Evolutionary conservation across 2,888 invertebrate genomes (phyloP), one percentile per base, ranked within the genome.

Genomic region (Sinopyrophorus schimmeli): DNA sequence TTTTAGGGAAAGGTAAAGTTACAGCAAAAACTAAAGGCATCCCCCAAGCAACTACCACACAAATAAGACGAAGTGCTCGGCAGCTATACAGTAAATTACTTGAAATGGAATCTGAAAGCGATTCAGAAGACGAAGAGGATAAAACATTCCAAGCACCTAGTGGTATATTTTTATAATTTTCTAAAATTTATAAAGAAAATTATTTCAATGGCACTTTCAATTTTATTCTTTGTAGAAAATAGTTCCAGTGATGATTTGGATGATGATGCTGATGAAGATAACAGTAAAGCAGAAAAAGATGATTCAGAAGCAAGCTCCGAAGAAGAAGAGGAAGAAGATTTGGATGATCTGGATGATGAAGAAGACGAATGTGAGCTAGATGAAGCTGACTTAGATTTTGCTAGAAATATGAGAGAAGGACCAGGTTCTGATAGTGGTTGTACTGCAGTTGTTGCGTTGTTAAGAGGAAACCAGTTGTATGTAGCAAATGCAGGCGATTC

Each of bases 401-500:
- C 75, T 38, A 75, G 76, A 56, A 80, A 80, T 46, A 81, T 84
- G 77, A 77, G 80, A 32, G 87, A 87, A 65, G 86, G 86, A 72
- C 91, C 93, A 4, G 96, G 95, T 14, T 86, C 84, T 47, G 93
- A 95, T 68, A 95, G 95, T 69, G 98, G 99, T 0, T 95, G 96
- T 66, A 99, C 99, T 5, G 98, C 98, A 3, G 97, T 98, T n/a
- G 90, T 98, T 3, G 92, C 94, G 5, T 66, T 98, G 47, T 73
- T 98, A 2, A 78, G 80, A 72, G 82, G 84, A 71, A 82, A 82
- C 32, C 82, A 89, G 59, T 72, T 99, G 21, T 92, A 83, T 67
- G 97, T 99, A 0, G 98, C 97, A 3, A 99, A 99, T 74, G 96
- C 95, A 2, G 99, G 99, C 1, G 99, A 99, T 74, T 98, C 97